Base-by-base conservation (phyloP, 2,797 vertebrate genomes). In the Spinibarbus caldwelli region DNA sequence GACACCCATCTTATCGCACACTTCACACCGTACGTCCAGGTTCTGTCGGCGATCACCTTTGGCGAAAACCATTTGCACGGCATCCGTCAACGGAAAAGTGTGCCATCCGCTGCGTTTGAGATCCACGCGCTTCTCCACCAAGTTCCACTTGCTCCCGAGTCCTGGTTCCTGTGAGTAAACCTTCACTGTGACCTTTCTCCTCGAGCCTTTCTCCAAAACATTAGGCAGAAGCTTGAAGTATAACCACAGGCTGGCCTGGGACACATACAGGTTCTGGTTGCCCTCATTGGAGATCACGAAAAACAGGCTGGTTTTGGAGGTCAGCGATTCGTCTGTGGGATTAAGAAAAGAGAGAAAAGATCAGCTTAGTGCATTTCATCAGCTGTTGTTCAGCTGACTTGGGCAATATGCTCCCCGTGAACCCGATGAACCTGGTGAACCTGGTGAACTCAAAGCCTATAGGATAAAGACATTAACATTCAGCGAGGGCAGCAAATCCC, bases 201-300 rank as follows among this genome's bases (percentile, higher is more conserved):
- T 92, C 31, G 90, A 91, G 77, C 95, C 95, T 93, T 94, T 96
- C 92, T 97, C 97, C 89, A 91, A 71, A 2, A 95, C 92, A 0
- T 93, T 91, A 0, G 97, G 97, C 85, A 95, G 94, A 88, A 99
- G 92, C 91, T 96, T 97, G 93, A 99, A 96, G 94, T 99, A 99
- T 78, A 99, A 96, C 98, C 98, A 99, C 80, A 99, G 95, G 87
- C 95, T 97, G 93, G 98, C 97, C 93, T 98, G 97, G 6, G 95
- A 95, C 90, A 97, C 97, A 21, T 95, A 93, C 87, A 99, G 95
- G 92, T 98, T 97, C 93, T 97, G 98, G 95, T 98, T 98, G 80
- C 98, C 97, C 92, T 99, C 98, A 0, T 97, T 99, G 89, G 98
- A 98, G 93, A 99, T 96, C 90, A 97, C 94, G 92, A 99, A 99